phyloP scores from a whole-genome alignment of 2,888 invertebrate species.

The Norana najaformis region DNA sequence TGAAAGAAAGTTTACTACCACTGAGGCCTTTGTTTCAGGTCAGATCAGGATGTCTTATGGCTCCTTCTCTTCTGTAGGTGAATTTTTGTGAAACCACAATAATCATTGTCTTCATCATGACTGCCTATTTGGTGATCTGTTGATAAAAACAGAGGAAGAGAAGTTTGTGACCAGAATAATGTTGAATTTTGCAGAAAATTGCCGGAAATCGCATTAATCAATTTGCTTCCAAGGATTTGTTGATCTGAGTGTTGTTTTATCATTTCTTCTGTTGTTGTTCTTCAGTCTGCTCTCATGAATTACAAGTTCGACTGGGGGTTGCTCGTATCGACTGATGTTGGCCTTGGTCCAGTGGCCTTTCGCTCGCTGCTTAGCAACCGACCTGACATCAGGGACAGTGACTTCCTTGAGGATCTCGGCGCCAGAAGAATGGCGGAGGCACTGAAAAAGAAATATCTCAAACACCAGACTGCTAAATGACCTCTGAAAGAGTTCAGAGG shows the following conservation, averaged over 20 bases:
- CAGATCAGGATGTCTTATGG: too few relatives aligned
- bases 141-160: not conserved
- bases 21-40: too few relatives aligned
- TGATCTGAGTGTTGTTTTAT: not conserved
- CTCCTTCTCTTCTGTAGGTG: too few relatives aligned
- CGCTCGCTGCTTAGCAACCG: not conserved
- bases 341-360: not conserved
- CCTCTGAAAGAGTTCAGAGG: not conserved
- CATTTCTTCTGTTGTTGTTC: not conserved
- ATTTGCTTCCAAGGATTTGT: not conserved
- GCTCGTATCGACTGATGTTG: not conserved
- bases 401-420: not conserved
- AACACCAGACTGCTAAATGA: not conserved
- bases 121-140: too few relatives aligned
- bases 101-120: too few relatives aligned
- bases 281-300: not conserved
- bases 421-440: not conserved
- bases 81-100: too few relatives aligned
- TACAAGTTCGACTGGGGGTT: not conserved
- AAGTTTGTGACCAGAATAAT: not conserved
- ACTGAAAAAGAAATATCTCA: constrained; percentile 16
- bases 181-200: not conserved
- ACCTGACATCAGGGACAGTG: not conserved
- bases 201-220: not conserved
- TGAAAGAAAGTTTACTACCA: too few relatives aligned